Percentiles rank a stretch among this genome's conserved stretches.
phyloP scores from a whole-genome alignment of 2,888 invertebrate genomes.

The Scotopteryx bipunctaria region DNA sequence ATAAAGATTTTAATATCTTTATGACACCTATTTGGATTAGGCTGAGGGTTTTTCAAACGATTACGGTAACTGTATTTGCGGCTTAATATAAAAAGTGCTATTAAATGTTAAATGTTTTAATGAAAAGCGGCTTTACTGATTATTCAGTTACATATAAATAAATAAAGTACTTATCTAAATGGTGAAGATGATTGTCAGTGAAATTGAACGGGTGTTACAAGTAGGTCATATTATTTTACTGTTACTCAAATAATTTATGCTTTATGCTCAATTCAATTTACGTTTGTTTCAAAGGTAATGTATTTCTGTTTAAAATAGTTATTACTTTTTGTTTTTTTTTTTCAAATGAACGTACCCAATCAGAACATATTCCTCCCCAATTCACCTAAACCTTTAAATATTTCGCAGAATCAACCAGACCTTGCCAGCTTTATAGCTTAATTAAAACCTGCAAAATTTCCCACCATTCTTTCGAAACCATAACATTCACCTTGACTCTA shows the following conservation, averaged over 20 bases:
- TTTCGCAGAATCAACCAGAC: conserved; percentile 9
- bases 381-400: not conserved
- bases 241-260: too few relatives aligned
- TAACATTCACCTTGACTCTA: conserved; percentile 29
- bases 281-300: too few relatives aligned
- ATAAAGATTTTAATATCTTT: conserved; percentile 8
- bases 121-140: not conserved
- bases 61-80: conserved; percentile 10
- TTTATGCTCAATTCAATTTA: too few relatives aligned
- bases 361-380: not conserved
- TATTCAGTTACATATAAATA: too few relatives aligned
- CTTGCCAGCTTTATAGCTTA: conserved; percentile 22
- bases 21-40: conserved; percentile 10
- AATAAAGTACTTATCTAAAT: too few relatives aligned
- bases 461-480: conserved; percentile 21
- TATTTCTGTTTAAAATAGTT: too few relatives aligned
- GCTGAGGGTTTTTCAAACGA: not conserved
- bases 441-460: conserved; percentile 25
- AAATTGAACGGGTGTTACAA: too few relatives aligned
- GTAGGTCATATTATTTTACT: too few relatives aligned
- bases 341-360: too few relatives aligned
- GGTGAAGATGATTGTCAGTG: too few relatives aligned
- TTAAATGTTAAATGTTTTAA: not conserved
- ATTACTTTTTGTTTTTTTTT: too few relatives aligned
- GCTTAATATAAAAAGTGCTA: conserved; percentile 1